phyloP scores from a whole-genome alignment of 2,113 vertebrate genomes.

The Cavia porcellus region DNA sequence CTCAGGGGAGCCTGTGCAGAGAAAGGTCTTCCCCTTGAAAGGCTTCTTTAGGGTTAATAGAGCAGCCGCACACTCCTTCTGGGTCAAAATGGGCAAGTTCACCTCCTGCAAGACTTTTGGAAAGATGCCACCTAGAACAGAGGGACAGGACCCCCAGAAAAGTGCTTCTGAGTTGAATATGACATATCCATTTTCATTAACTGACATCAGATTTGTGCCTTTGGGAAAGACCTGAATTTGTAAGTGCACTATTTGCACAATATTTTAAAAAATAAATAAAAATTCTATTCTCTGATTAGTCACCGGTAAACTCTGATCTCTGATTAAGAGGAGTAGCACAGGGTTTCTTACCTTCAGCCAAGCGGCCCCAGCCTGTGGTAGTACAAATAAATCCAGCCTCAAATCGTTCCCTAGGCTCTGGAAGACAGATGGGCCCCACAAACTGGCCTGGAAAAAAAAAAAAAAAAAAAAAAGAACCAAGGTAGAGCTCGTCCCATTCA shows the following conservation, averaged over 20 bases:
- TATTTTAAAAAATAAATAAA: neutral
- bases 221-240: constrained; percentile 34
- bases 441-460: constrained; percentile 84
- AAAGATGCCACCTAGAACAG: constrained; percentile 88
- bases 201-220: neutral
- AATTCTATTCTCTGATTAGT: constrained; percentile 38
- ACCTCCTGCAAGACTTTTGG: constrained; percentile 90
- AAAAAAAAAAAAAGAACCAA: constrained; percentile 58
- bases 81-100: constrained; percentile 89
- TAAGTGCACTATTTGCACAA: neutral
- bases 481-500: neutral
- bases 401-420: constrained; percentile 89
- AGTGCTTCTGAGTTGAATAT: neutral
- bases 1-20: constrained; percentile 93
- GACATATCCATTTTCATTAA: neutral
- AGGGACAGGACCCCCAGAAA: neutral
- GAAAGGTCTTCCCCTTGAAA: constrained; percentile 84
- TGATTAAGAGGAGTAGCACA: neutral
- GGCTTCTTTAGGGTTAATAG: constrained; percentile 87
- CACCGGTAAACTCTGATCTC: constrained; percentile 6
- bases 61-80: constrained; percentile 87
- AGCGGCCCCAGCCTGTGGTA: constrained; percentile 92
- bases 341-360: constrained; percentile 89
- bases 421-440: constrained; percentile 92
- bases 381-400: constrained; percentile 88